These are phyloP conservation scores for Nothobranchius kuhntae DNA, from an alignment of 2,113 vertebrate genomes.

Conservation along the genomic window DNA sequence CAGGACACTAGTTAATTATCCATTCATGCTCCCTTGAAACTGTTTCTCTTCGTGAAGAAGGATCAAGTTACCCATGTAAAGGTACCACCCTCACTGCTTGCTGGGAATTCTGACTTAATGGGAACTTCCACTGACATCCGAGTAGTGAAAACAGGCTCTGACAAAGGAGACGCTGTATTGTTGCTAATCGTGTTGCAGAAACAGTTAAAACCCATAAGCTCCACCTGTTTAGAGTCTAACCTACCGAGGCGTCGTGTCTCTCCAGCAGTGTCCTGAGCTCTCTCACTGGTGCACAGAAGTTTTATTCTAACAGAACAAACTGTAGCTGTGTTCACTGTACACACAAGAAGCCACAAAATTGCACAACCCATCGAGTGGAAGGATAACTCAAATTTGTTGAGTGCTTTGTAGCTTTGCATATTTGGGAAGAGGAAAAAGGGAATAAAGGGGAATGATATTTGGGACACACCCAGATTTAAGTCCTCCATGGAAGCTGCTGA, in stretches of 20 bases:
- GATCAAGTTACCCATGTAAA: conserved; percentile 38
- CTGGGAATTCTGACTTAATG: conserved; percentile 9
- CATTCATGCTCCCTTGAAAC: conserved; percentile 24
- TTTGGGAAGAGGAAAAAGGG: background rate
- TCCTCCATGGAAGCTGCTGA: conserved; percentile 31
- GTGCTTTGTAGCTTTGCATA: background rate
- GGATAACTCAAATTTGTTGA: conserved; percentile 2
- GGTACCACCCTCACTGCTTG: conserved; percentile 7
- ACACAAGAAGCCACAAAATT: background rate
- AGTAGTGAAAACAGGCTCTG: conserved; percentile 27
- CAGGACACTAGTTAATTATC: conserved; percentile 14
- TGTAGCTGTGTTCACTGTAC: conserved; percentile 8
- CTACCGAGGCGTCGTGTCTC: background rate
- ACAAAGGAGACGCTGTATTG: conserved; percentile 36
- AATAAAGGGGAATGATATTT: conserved; percentile 35
- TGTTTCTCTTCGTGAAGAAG: conserved; percentile 14
- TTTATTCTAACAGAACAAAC: conserved; percentile 18
- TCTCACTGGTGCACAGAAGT: background rate
- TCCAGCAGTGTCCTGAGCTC: conserved; percentile 7
- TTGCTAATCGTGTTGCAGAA: conserved; percentile 23
- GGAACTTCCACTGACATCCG: conserved; percentile 66
- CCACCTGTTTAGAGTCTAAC: conserved; percentile 23
- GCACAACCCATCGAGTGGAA: conserved; percentile 7
- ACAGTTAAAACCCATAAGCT: conserved; percentile 13
- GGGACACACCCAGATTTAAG: conserved; percentile 39